Base-by-base conservation (phyloP, 1,140 invertebrate species). In the Pteromalus puparum region DNA sequence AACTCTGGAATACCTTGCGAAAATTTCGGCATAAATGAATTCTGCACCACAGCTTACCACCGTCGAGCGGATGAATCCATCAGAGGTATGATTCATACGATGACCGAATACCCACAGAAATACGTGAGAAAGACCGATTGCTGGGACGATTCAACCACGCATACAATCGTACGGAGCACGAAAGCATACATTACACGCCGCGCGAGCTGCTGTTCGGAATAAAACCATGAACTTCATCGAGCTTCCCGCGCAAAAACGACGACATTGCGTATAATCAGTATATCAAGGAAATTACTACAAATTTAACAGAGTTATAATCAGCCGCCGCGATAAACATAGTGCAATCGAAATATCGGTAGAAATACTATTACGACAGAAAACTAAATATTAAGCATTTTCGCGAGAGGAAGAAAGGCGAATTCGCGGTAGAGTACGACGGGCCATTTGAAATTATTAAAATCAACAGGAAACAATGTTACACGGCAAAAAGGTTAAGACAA, bases 361-460 rank as follows among this genome's bases (percentile, higher is more conserved):
- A 79, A 13, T 30, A 28, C 34, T 78, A 78, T 78, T 78, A 78
- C 10, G 76, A 78, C 28, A 24, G 34, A 30, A 34, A 38, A 30
- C 28, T 34, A 38, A 79, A 34, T n/a, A n/a, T n/a, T 0, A 30
- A 79, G n/a, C 28, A 65, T n/a, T 79, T 79, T 28, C 13, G 28
- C 6, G 18, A 65, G 34, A 28, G 77, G 3, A 15, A 38, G n/a
- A n/a, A n/a, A n/a, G n/a, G n/a, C n/a, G n/a, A n/a, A n/a, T n/a
- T n/a, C n/a, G n/a, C n/a, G n/a, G n/a, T n/a, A n/a, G n/a, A n/a
- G n/a, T n/a, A n/a, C n/a, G n/a, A n/a, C n/a, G n/a, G n/a, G n/a
- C n/a, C n/a, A n/a, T n/a, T n/a, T n/a, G n/a, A n/a, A n/a, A n/a
- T n/a, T n/a, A n/a, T n/a, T n/a, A n/a, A n/a, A n/a, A n/a, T n/a